These are phyloP conservation scores for Rotaria socialis DNA, from an alignment of 2,888 invertebrate genomes.

Conservation along the genomic window DNA sequence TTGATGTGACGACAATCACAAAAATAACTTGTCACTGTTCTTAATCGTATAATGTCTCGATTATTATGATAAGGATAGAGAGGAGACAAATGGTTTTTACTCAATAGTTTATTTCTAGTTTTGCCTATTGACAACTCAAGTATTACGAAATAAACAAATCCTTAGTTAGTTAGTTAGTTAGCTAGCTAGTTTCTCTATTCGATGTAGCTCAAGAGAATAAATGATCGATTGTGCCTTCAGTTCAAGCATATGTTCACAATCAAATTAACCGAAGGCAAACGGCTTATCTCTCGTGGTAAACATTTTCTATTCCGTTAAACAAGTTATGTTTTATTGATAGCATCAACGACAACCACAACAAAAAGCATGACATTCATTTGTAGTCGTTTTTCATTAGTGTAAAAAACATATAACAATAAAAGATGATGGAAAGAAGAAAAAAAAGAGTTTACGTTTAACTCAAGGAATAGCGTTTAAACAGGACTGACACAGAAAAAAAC, in stretches of 20 bases:
- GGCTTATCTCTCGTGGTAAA: not conserved
- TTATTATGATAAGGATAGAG: not conserved
- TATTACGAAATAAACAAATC: conserved; percentile 18
- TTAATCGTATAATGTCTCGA: not conserved
- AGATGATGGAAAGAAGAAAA: not conserved
- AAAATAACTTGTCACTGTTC: not conserved
- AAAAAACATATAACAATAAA: not conserved
- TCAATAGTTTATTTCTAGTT: not conserved
- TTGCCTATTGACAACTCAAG: not conserved
- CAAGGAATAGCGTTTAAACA: not conserved
- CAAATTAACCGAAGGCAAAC: not conserved
- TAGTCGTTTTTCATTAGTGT: not conserved
- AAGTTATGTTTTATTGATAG: not conserved
- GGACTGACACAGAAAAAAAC: not conserved
- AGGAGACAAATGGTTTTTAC: not conserved
- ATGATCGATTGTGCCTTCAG: not conserved
- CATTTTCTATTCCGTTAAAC: not conserved
- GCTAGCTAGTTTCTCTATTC: not conserved
- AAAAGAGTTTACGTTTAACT: not conserved
- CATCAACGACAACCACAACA: not conserved
- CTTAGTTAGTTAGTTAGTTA: not conserved
- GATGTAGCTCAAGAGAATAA: not conserved
- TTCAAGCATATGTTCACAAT: not conserved
- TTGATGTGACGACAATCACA: not conserved
- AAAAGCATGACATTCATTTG: not conserved